Evolutionary conservation across 2,113 vertebrate species (phyloP).

Genomic region (Baryphthengus martii): DNA sequence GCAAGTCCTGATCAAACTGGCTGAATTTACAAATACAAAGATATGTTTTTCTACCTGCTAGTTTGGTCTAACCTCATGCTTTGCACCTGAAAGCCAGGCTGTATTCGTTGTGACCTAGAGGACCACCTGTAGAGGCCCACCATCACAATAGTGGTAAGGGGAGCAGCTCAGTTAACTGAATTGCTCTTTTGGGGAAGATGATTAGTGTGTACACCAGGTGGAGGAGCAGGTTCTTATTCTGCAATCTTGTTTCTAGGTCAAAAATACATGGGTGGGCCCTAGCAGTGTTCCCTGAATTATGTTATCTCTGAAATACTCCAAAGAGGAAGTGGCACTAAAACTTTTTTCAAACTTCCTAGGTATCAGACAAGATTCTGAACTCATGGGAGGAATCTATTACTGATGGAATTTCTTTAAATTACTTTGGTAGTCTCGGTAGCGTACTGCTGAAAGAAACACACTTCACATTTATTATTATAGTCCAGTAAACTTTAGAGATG

Average conservation of each 20-base stretch:
- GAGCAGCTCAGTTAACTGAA: background rate
- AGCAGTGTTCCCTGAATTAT: background rate
- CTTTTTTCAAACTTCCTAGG: background rate
- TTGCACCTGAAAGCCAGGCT: background rate
- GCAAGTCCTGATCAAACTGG: background rate
- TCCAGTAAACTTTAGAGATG: background rate
- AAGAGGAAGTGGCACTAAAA: background rate
- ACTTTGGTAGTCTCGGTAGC: background rate
- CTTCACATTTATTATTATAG: background rate
- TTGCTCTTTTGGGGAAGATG: background rate
- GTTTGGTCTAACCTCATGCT: background rate
- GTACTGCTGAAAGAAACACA: background rate
- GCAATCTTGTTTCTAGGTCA: slow-evolving; percentile 14
- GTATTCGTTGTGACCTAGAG: background rate
- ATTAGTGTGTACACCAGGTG: background rate
- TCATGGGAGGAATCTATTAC: background rate
- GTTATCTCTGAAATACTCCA: background rate
- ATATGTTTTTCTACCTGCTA: background rate
- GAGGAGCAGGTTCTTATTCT: slow-evolving; percentile 5
- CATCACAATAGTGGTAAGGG: background rate
- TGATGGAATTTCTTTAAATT: background rate
- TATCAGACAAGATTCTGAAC: background rate
- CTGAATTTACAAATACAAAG: background rate
- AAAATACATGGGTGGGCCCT: background rate
- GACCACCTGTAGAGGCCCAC: background rate